Base-by-base conservation (phyloP, 2,888 invertebrate species). In the Sepioteuthis lessoniana region DNA sequence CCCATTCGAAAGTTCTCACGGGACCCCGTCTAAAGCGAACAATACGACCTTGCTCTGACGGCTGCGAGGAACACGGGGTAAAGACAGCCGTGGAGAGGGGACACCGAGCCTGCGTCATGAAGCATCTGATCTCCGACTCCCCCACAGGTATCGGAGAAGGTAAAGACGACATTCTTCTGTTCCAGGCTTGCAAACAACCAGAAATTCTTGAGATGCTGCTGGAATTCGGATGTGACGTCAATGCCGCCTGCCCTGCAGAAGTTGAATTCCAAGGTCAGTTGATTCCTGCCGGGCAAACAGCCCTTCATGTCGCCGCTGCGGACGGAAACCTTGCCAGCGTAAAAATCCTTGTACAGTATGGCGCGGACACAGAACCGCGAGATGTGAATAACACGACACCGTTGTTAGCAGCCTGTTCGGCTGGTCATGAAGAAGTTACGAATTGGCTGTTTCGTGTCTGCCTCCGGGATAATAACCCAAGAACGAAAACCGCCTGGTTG, bases 141-240 rank as follows among this genome's bases (percentile, higher is more conserved):
- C 50, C 93, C 93, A 16, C 55, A 19, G 60, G 38, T 25, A 28
- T 60, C 10, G 93, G 60, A 3, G 38, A 47, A 28, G 55, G 38
- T 21, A 50, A 19, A 8, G 93, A 60, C 38, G 55, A 93, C 25
- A 93, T 50, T 5, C 93, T 50, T 31, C 31, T 93, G 38, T 31
- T 60, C 35, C 55, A 19, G 38, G 93, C 93, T 8, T 50, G 28
- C 31, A 50, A 60, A 60, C 47, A 93, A 50, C 93, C 93, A 25
- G 93, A 93, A 25, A 93, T 93, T 10, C 60, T 93, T 7, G 93
- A 93, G 55, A 35, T 93, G 60, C 35, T 93, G 19, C 37, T 93
- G 50, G 93, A 93, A 93, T 93, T 93, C 60, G 93, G 93, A 25
- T 93, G 55, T 50, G 93, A 93, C 38, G 55, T 93, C 93, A 93